A percentile compares a stretch with the other conserved stretches of the same genome.
phyloP scores from a whole-genome alignment of 2,113 vertebrate genomes.

The Xiphias gladius region DNA sequence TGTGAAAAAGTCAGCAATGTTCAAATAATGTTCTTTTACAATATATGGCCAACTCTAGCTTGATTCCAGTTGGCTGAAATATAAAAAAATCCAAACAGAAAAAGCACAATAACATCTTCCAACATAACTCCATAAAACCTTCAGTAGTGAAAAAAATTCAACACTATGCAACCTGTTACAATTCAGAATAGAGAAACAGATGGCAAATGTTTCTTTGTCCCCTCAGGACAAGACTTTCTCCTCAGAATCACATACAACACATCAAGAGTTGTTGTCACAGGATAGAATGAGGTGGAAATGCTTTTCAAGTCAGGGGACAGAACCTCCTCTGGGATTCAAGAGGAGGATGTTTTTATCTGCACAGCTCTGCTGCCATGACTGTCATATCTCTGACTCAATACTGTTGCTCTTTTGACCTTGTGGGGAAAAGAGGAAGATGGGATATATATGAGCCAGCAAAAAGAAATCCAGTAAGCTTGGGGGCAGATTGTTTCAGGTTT shows the following conservation, averaged over 20 bases:
- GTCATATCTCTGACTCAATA: slow-evolving; percentile 46
- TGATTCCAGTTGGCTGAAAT: slow-evolving; percentile 6
- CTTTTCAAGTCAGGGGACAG: slow-evolving; percentile 53
- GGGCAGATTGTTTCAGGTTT: slow-evolving; percentile 28
- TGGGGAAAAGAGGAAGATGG: slow-evolving; percentile 14
- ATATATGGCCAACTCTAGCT: background rate
- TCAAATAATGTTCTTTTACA: background rate
- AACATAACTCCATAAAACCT: slow-evolving; percentile 7
- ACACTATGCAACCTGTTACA: slow-evolving; percentile 45
- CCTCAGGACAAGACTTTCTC: slow-evolving; percentile 38
- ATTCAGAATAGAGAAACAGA: slow-evolving; percentile 33
- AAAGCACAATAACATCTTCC: slow-evolving; percentile 14
- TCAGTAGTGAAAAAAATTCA: slow-evolving; percentile 2
- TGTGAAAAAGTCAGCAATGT: background rate
- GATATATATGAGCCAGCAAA: slow-evolving; percentile 24
- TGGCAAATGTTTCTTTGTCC: slow-evolving; percentile 11
- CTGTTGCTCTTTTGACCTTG: slow-evolving; percentile 54
- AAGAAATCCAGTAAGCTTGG: slow-evolving; percentile 7
- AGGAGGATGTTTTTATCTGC: slow-evolving; percentile 71
- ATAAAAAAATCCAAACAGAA: background rate
- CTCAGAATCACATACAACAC: slow-evolving; percentile 30
- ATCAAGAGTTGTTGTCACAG: slow-evolving; percentile 54
- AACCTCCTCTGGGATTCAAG: slow-evolving; percentile 67
- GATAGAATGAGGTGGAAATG: slow-evolving; percentile 54
- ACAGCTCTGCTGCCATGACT: slow-evolving; percentile 41